Evolutionary conservation across 2,888 invertebrate species (phyloP).

Genomic region (Eurytoma adleriae): DNA sequence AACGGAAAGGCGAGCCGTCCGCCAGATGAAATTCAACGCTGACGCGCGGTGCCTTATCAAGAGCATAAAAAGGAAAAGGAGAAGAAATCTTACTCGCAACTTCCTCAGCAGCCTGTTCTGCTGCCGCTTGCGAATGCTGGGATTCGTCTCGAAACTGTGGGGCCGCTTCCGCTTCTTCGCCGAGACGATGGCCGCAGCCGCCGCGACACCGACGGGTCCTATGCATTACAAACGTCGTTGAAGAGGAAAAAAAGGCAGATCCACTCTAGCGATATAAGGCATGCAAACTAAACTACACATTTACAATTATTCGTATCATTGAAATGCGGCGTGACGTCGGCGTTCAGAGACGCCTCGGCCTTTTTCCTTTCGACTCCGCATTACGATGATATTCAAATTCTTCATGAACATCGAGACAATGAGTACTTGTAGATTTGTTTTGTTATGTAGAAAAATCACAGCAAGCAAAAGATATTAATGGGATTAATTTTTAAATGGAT

Average conservation of each 20-base stretch:
- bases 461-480: constrained; percentile 34
- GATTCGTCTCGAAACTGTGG: constrained; percentile 98
- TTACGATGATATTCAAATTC: constrained; percentile 8
- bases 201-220: constrained; percentile 97
- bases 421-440: no score
- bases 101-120: constrained; percentile 94
- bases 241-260: constrained; percentile 30
- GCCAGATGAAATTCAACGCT: no score
- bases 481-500: constrained; percentile 23
- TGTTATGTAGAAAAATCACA: not conserved
- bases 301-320: constrained; percentile 20
- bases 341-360: no score
- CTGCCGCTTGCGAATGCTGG: constrained; percentile 95
- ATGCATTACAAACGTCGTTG: constrained; percentile 54
- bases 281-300: constrained; percentile 54
- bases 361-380: not conserved
- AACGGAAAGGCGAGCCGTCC: no score
- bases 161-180: constrained; percentile 96
- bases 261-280: constrained; percentile 20
- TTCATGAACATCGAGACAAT: constrained; percentile 19
- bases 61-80: not conserved
- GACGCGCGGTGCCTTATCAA: no score
- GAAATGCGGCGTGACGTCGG: constrained; percentile 4
- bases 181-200: constrained; percentile 96
- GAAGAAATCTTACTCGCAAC: constrained; percentile 81